These are phyloP conservation scores for Dioctria rufipes DNA, from an alignment of 2,888 invertebrate genomes.

Conservation along the genomic window DNA sequence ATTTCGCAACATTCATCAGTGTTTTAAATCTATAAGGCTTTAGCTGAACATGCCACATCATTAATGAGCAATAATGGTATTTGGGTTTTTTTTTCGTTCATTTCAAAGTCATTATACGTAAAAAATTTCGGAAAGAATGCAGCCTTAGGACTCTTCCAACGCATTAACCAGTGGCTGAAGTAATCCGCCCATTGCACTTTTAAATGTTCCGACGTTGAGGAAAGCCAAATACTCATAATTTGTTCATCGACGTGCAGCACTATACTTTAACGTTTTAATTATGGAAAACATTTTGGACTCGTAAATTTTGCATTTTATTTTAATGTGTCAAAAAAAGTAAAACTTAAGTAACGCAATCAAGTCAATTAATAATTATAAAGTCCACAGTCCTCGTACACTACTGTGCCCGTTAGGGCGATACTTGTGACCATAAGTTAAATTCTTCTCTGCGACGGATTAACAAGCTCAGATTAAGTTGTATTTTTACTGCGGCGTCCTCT, in stretches of 20 bases:
- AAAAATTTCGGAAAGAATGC: neutral
- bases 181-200: neutral
- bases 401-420: constrained; percentile 22
- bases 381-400: constrained; percentile 13
- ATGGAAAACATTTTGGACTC: constrained; percentile 48
- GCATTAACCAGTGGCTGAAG: neutral
- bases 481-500: constrained; percentile 16
- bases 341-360: constrained; percentile 24
- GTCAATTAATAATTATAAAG: constrained; percentile 38
- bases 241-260: constrained; percentile 25
- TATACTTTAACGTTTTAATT: constrained; percentile 48
- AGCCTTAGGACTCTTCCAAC: neutral
- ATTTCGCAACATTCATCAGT: no score
- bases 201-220: neutral
- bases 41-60: no score
- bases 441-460: constrained; percentile 16
- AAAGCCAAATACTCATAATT: constrained; percentile 12
- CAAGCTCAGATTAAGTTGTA: constrained; percentile 19
- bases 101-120: neutral
- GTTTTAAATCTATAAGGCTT: no score
- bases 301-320: constrained; percentile 42
- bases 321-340: constrained; percentile 16
- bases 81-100: no score
- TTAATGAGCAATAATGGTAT: no score
- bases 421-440: constrained; percentile 16